phyloP scores from a whole-genome alignment of 2,888 invertebrate genomes.

The Oscheius myriophilus region DNA sequence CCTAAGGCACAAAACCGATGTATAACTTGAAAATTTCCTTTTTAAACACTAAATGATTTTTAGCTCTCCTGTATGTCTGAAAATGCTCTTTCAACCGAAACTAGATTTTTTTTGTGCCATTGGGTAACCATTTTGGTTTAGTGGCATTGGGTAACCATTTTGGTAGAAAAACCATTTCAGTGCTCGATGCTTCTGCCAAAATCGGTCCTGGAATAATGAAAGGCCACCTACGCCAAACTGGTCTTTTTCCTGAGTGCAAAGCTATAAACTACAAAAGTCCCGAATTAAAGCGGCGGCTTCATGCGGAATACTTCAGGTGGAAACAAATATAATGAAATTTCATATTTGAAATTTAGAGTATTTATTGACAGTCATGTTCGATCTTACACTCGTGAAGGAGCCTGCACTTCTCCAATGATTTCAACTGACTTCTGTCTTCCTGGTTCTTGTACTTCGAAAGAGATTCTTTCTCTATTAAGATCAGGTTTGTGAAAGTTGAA shows the following conservation, averaged over 20 bases:
- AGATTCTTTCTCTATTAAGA: neutral
- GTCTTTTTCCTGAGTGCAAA: slow-evolving; percentile 9
- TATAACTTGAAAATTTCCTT: too few species aligned
- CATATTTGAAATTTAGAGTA: slow-evolving; percentile 4
- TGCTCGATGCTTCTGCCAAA: slow-evolving; percentile 21
- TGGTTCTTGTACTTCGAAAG: neutral
- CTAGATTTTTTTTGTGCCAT: too few species aligned
- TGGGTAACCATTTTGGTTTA: too few species aligned
- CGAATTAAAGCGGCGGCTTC: neutral
- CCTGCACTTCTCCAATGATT: slow-evolving; percentile 8
- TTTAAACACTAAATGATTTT: too few species aligned
- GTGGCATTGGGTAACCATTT: too few species aligned
- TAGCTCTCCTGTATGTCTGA: too few species aligned
- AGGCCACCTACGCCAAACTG: slow-evolving; percentile 7
- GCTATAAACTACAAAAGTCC: neutral
- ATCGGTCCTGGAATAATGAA: slow-evolving; percentile 14
- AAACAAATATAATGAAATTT: neutral
- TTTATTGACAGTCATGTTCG: neutral
- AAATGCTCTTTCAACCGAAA: too few species aligned
- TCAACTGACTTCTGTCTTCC: slow-evolving; percentile 17
- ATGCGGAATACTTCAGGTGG: slow-evolving; percentile 15
- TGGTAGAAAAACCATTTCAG: too few species aligned
- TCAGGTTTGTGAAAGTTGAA: slow-evolving; percentile 2
- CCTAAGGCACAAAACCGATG: too few species aligned
- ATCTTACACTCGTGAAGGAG: neutral